Percentiles rank a stretch among this genome's conserved stretches.
phyloP scores from a whole-genome alignment of 2,797 vertebrate genomes.

The Mareca penelope region DNA sequence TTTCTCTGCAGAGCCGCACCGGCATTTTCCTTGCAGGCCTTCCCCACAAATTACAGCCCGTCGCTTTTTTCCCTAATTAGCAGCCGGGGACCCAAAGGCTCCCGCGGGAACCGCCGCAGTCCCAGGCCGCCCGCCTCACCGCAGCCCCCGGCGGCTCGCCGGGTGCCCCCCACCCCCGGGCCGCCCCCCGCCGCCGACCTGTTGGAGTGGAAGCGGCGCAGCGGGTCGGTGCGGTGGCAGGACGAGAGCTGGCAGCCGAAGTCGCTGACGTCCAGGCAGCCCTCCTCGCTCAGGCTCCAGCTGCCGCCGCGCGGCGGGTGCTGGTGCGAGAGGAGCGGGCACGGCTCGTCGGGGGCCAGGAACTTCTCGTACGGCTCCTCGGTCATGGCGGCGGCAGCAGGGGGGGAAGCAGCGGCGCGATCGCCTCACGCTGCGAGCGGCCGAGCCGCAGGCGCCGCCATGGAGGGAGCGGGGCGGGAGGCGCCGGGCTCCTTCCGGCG shows the following conservation, averaged over 20 bases:
- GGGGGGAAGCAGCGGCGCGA: not conserved
- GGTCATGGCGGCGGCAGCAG: conserved; percentile 77
- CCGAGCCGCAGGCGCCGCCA: not conserved
- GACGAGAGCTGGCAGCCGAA: conserved; percentile 95
- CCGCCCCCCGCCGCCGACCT: conserved; percentile 73
- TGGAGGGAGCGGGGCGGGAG: not conserved
- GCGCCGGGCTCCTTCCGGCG: not conserved
- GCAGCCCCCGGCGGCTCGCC: not conserved
- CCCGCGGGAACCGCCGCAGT: not conserved
- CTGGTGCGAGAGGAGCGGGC: conserved; percentile 85
- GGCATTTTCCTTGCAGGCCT: not conserved
- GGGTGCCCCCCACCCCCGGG: not conserved
- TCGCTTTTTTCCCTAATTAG: not conserved
- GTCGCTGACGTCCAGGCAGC: conserved; percentile 93
- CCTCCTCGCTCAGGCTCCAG: conserved; percentile 85
- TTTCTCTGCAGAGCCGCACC: not conserved
- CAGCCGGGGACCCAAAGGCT: not conserved
- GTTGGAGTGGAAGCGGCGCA: conserved; percentile 94
- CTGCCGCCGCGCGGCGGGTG: conserved; percentile 89
- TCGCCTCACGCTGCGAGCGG: not conserved
- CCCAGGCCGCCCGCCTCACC: not conserved
- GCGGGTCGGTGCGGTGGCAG: conserved; percentile 93
- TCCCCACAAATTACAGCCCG: not conserved
- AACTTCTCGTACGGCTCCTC: conserved; percentile 93
- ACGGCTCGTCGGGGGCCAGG: conserved; percentile 92